Evolutionary conservation across 92 coral and sea anemone genomes (phyloP).

Genomic region (Epizoanthus rinbou): DNA sequence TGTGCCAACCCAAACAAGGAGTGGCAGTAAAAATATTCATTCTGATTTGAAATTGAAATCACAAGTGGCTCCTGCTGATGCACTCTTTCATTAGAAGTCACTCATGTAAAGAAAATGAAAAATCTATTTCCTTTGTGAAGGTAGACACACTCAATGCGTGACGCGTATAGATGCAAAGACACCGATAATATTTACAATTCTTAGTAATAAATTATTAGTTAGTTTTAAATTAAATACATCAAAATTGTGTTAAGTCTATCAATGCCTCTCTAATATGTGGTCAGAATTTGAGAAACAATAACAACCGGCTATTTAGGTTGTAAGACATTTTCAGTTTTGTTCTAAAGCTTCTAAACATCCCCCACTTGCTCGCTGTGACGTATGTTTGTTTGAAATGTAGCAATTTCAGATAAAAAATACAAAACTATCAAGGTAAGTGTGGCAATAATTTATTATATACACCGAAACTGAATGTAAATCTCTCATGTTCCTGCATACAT

Average conservation of each 20-base stretch:
- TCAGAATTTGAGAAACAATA: background rate
- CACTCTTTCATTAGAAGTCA: background rate
- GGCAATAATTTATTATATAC: no score
- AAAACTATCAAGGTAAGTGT: no score
- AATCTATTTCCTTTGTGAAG: background rate
- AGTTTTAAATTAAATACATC: background rate
- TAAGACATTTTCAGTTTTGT: background rate
- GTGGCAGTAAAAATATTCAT: slow-evolving; percentile 23
- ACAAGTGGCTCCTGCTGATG: slow-evolving; percentile 17
- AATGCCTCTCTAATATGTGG: background rate
- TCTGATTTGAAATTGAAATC: background rate
- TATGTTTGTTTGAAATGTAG: background rate
- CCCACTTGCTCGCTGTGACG: background rate
- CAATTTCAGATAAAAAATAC: background rate
- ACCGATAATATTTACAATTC: background rate
- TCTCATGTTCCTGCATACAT: background rate
- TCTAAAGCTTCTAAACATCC: slow-evolving; percentile 19
- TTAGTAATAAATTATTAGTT: background rate
- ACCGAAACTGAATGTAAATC: background rate
- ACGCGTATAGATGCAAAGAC: background rate
- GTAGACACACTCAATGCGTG: background rate
- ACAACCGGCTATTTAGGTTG: background rate
- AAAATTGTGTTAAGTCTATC: background rate
- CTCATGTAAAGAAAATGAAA: slow-evolving; percentile 1
- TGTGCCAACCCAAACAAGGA: slow-evolving; percentile 22